A percentile compares a stretch with the other conserved stretches of the same genome.
Evolutionary conservation across 2,113 vertebrate species (phyloP).

Genomic region (Trinectes maculatus): DNA sequence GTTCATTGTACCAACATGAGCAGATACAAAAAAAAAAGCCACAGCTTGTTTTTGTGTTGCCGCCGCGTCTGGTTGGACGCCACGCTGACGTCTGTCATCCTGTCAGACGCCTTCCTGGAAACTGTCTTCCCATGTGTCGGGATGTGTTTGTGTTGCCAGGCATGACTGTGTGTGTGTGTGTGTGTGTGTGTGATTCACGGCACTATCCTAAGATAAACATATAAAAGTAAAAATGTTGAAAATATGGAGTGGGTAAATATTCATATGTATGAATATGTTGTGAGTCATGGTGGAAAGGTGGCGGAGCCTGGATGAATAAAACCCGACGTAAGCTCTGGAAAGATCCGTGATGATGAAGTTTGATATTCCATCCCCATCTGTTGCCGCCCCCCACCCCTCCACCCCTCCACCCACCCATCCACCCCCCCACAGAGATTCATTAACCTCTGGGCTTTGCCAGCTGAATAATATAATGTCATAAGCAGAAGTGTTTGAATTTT

Average conservation of each 20-base stretch:
- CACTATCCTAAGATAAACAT: accelerated
- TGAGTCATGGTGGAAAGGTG: slow-evolving; percentile 9
- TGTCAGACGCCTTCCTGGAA: slow-evolving; percentile 61
- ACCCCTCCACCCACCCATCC: no score
- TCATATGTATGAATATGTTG: not conserved
- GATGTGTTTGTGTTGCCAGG: slow-evolving; percentile 41
- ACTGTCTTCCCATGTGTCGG: slow-evolving; percentile 41
- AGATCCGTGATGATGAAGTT: slow-evolving; percentile 48
- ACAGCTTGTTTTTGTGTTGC: slow-evolving; percentile 57
- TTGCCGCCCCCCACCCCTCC: not conserved
- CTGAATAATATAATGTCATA: slow-evolving; percentile 25
- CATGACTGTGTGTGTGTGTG: slow-evolving; percentile 2
- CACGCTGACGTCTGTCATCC: slow-evolving; percentile 50
- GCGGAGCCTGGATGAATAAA: slow-evolving; percentile 33
- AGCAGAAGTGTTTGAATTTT: slow-evolving; percentile 18
- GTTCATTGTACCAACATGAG: slow-evolving; percentile 49
- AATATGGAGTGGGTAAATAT: not conserved
- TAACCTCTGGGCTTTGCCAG: slow-evolving; percentile 41
- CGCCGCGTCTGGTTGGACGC: slow-evolving; percentile 19
- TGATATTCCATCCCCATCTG: slow-evolving; percentile 48
- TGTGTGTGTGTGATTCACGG: not conserved
- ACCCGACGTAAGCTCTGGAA: slow-evolving; percentile 32
- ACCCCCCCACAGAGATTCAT: slow-evolving; percentile 40
- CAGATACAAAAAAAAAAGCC: slow-evolving; percentile 7
- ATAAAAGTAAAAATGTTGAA: not conserved